A percentile compares a stretch with the other conserved stretches of the same genome.
phyloP scores from a whole-genome alignment of 2,797 vertebrate genomes.

The Diplodus puntazzo region DNA sequence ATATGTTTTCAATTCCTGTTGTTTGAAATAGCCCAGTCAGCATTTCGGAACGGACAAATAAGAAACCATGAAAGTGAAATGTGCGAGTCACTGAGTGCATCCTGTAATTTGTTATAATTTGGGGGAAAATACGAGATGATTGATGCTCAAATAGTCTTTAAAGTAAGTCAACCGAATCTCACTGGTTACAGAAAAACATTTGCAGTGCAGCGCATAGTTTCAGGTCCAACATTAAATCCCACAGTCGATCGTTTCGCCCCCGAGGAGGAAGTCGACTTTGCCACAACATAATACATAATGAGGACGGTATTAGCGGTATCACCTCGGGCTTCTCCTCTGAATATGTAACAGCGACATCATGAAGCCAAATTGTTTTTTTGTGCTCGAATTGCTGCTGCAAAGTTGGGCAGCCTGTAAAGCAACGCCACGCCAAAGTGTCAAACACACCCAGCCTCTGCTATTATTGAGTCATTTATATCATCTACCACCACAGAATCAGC shows the following conservation, averaged over 20 bases:
- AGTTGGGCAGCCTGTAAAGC: constrained; percentile 23
- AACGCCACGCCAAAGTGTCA: constrained; percentile 5
- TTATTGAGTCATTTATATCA: background rate
- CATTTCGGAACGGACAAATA: constrained; percentile 1
- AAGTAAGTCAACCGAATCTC: background rate
- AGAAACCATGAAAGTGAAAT: background rate
- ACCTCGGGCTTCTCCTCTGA: constrained; percentile 34
- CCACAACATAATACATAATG: constrained; percentile 33
- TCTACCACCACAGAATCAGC: background rate
- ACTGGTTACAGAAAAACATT: background rate
- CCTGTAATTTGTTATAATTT: background rate
- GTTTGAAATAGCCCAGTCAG: constrained; percentile 9
- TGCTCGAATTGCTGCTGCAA: constrained; percentile 5
- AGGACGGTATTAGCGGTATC: constrained; percentile 18
- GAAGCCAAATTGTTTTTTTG: constrained; percentile 29
- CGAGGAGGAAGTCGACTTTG: constrained; percentile 33
- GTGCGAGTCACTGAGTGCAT: background rate
- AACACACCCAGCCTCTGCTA: constrained; percentile 3
- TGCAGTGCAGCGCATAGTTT: background rate
- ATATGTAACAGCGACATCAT: constrained; percentile 33
- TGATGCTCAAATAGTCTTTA: background rate
- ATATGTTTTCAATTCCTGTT: constrained; percentile 27
- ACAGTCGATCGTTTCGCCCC: constrained; percentile 9
- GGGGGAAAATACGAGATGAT: background rate
- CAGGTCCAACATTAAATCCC: background rate